These are phyloP conservation scores for Macrophya alboannulata DNA, from an alignment of 2,888 invertebrate species.

Conservation along the genomic window DNA sequence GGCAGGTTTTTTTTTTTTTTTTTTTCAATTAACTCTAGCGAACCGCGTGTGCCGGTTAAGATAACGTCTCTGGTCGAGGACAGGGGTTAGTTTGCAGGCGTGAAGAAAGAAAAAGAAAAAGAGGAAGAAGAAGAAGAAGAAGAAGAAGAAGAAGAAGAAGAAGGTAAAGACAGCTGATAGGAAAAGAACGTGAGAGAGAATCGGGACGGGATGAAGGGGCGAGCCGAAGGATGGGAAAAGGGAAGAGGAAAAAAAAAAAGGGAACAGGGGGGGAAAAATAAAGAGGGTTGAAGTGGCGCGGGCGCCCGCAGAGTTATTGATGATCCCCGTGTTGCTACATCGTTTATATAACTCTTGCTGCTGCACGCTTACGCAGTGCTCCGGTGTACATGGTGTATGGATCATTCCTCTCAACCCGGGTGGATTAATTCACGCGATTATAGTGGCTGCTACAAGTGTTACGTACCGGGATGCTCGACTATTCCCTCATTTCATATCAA, in stretches of 20 bases:
- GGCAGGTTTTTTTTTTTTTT: slow-evolving; percentile 3
- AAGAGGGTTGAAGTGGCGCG: slow-evolving; percentile 53
- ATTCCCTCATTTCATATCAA: not conserved
- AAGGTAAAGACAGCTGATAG: slow-evolving; percentile 53
- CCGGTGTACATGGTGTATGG: not conserved
- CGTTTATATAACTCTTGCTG: slow-evolving; percentile 70
- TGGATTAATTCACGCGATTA: slow-evolving; percentile 21
- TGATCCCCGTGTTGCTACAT: slow-evolving; percentile 70
- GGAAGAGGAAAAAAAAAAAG: not conserved
- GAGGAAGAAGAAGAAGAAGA: not conserved
- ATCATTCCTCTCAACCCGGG: slow-evolving; percentile 10
- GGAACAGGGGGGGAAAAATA: slow-evolving; percentile 18
- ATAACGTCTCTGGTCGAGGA: slow-evolving; percentile 23
- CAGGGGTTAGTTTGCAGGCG: slow-evolving; percentile 22
- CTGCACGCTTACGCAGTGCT: slow-evolving; percentile 11
- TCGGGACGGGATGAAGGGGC: not conserved
- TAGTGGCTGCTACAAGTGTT: not conserved
- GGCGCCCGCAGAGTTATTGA: slow-evolving; percentile 71
- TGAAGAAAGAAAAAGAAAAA: slow-evolving; percentile 34
- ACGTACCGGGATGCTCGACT: not conserved
- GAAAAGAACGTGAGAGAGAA: slow-evolving; percentile 59
- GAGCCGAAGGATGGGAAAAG: not conserved
- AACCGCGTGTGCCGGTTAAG: slow-evolving; percentile 44
- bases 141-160: slow-evolving; percentile 10
- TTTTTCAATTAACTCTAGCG: slow-evolving; percentile 48